Evolutionary conservation across 1,140 invertebrate genomes (phyloP).

Genomic region (Anastrepha obliqua): DNA sequence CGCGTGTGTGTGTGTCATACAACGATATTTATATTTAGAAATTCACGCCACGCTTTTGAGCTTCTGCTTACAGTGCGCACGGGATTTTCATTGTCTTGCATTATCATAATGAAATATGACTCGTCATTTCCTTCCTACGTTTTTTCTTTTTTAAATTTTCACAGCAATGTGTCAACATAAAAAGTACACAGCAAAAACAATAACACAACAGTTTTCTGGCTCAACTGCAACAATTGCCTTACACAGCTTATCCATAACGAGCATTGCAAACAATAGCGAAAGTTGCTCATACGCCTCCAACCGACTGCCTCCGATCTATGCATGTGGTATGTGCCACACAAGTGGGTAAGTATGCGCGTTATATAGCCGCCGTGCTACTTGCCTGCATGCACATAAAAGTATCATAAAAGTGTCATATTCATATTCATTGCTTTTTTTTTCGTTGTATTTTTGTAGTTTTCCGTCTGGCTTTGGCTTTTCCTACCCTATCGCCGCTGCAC

Average conservation of each 20-base stretch:
- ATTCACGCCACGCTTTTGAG: conserved; percentile 17
- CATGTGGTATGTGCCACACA: background rate
- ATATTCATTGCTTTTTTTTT: conserved; percentile 26
- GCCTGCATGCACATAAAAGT: background rate
- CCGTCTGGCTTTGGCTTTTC: background rate
- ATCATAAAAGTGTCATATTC: conserved; percentile 38
- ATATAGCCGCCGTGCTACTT: background rate
- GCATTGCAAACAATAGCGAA: conserved; percentile 30
- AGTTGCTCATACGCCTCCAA: conserved; percentile 23
- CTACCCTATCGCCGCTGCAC: background rate
- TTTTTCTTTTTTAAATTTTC: background rate
- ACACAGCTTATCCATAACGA: conserved; percentile 32
- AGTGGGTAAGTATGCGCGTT: too few relatives aligned
- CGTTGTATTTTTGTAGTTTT: conserved; percentile 12
- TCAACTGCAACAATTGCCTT: background rate
- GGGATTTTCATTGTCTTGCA: conserved; percentile 21
- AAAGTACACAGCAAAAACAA: background rate
- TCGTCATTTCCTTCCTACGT: background rate
- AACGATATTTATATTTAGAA: background rate
- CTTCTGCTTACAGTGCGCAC: background rate
- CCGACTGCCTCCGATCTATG: background rate
- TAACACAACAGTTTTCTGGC: background rate
- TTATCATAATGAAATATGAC: conserved; percentile 40
- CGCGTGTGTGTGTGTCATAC: too few relatives aligned
- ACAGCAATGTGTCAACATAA: conserved; percentile 5